These are phyloP conservation scores for Malacoctenus gilli DNA, from an alignment of 2,797 vertebrate species.

Conservation along the genomic window DNA sequence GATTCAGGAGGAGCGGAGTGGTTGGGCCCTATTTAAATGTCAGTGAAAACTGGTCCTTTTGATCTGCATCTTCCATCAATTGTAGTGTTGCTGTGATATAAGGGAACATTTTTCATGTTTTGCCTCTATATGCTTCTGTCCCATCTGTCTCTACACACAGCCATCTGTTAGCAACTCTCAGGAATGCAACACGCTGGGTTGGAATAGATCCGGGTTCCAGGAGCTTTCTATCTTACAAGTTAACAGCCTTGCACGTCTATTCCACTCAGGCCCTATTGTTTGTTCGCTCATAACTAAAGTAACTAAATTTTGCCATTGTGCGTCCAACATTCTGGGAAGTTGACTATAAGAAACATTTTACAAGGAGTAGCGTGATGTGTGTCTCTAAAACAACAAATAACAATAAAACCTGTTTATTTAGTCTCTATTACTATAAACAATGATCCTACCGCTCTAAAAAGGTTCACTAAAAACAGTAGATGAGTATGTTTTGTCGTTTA, in stretches of 20 bases:
- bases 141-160: constrained; percentile 70
- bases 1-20: too few species aligned
- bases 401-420: too few species aligned
- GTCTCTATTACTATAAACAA: too few species aligned
- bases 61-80: constrained; percentile 13
- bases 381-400: neutral
- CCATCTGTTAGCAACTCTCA: constrained; percentile 74
- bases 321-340: too few species aligned
- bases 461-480: too few species aligned
- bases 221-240: constrained; percentile 57
- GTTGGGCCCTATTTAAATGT: too few species aligned
- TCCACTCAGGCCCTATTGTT: constrained; percentile 3
- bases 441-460: too few species aligned
- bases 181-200: constrained; percentile 72
- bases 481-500: too few species aligned
- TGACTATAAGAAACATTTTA: too few species aligned
- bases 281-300: too few species aligned
- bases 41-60: constrained; percentile 1
- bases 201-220: constrained; percentile 54
- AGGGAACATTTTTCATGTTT: constrained; percentile 36
- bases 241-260: constrained; percentile 36
- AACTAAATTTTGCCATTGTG: neutral
- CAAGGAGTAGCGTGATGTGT: too few species aligned
- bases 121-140: constrained; percentile 52
- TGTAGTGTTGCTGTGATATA: constrained; percentile 11